phyloP scores from a whole-genome alignment of 1,140 invertebrate species.

The Ips nitidus region DNA sequence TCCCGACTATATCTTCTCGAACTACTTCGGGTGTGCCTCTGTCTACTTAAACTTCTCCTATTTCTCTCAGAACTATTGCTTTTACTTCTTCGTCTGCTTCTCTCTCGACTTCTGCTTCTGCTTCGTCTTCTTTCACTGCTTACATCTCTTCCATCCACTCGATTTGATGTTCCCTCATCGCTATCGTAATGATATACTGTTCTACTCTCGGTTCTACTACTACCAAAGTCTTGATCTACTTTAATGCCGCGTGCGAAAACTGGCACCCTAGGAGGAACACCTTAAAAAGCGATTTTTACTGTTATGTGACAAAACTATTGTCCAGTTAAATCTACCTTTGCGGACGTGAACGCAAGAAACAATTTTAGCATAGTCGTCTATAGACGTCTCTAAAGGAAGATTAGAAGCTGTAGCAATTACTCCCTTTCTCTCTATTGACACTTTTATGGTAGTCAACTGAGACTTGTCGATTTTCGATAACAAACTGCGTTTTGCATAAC shows the following conservation, averaged over 20 bases:
- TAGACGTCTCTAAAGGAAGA: background rate
- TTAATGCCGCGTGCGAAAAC: slow-evolving; percentile 19
- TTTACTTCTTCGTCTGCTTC: background rate
- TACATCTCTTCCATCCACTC: background rate
- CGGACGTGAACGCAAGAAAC: background rate
- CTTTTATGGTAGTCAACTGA: background rate
- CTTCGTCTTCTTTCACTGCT: slow-evolving; percentile 1
- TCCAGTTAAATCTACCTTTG: background rate
- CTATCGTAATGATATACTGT: background rate
- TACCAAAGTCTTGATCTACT: slow-evolving; percentile 18
- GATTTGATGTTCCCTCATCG: background rate
- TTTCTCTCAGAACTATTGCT: background rate
- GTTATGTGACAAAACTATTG: background rate
- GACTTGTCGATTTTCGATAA: background rate
- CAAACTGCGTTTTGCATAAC: background rate
- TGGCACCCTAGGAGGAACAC: slow-evolving; percentile 6
- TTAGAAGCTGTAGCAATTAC: background rate
- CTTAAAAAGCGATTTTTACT: background rate
- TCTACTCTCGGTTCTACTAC: background rate
- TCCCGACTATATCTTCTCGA: slow-evolving; percentile 11
- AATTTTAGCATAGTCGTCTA: background rate
- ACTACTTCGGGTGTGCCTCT: background rate
- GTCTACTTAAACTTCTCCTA: slow-evolving; percentile 3
- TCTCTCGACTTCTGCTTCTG: background rate
- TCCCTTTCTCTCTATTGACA: background rate